Conservation (phyloP, 2,113 vertebrate genomes). For the Nibea albiflora region DNA sequence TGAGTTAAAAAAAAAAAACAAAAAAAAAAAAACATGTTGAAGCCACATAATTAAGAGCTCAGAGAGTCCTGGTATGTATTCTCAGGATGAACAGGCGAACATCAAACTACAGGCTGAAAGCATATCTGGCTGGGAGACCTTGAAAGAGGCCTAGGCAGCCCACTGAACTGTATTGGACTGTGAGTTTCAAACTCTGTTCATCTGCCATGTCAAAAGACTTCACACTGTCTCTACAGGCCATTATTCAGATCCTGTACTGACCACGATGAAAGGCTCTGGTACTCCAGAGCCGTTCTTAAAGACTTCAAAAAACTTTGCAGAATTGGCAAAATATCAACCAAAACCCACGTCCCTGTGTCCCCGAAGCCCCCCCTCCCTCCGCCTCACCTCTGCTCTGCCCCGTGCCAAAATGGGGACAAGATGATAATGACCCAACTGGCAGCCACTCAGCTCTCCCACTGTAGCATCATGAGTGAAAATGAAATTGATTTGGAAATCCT, state of each 20-base stretch:
- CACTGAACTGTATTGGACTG: constrained; percentile 38
- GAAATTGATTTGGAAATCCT: constrained; percentile 86
- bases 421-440: constrained; percentile 70
- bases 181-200: constrained; percentile 22
- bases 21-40: constrained; percentile 32
- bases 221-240: constrained; percentile 49
- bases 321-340: constrained; percentile 44
- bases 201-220: constrained; percentile 46
- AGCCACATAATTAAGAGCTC: constrained; percentile 55
- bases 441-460: constrained; percentile 59
- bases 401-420: constrained; percentile 58
- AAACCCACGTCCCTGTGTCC: constrained; percentile 4
- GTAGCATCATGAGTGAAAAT: constrained; percentile 76
- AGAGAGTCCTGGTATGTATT: constrained; percentile 49
- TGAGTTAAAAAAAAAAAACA: constrained; percentile 40
- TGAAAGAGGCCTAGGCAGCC: constrained; percentile 32
- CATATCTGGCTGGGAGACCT: constrained; percentile 33
- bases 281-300: constrained; percentile 35
- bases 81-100: constrained; percentile 40
- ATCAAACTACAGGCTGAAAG: constrained; percentile 56
- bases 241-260: constrained; percentile 59
- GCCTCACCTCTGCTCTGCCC: constrained; percentile 47
- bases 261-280: constrained; percentile 60
- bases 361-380: neutral
- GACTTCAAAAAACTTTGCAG: constrained; percentile 46